A percentile compares a stretch with the other conserved stretches of the same genome.
phyloP scores from a whole-genome alignment of 64 coral and sea anemone species.

The Montipora cactus region DNA sequence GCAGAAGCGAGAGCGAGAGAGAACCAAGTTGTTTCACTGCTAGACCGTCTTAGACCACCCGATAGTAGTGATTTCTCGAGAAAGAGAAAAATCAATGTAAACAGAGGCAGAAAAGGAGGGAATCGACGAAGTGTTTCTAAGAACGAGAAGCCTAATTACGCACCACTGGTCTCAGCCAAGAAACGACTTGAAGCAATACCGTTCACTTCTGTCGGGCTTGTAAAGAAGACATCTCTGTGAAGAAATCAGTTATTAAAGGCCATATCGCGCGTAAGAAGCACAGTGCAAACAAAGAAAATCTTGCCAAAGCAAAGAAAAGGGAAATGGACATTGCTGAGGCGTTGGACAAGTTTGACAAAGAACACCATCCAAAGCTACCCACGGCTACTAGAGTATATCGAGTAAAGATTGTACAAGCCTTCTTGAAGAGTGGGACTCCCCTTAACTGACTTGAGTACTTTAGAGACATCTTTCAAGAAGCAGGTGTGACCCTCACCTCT shows the following conservation, averaged over 20 bases:
- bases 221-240: slow-evolving; percentile 38
- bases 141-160: neutral
- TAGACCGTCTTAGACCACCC: slow-evolving; percentile 7
- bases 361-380: slow-evolving; percentile 55
- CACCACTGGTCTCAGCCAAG: neutral
- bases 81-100: slow-evolving; percentile 9
- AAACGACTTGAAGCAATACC: neutral
- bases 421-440: slow-evolving; percentile 54
- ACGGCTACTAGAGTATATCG: slow-evolving; percentile 36
- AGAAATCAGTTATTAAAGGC: neutral
- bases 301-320: neutral
- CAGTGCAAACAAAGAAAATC: slow-evolving; percentile 40
- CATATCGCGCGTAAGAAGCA: slow-evolving; percentile 18
- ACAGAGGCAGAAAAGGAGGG: neutral
- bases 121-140: neutral
- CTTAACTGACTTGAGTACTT: slow-evolving; percentile 32
- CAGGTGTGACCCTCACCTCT: slow-evolving; percentile 19
- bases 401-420: slow-evolving; percentile 20
- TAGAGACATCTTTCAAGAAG: slow-evolving; percentile 53
- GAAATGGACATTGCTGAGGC: slow-evolving; percentile 29
- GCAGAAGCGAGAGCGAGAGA: slow-evolving; percentile 9
- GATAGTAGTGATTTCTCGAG: slow-evolving; percentile 24
- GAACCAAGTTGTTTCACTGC: slow-evolving; percentile 23
- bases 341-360: slow-evolving; percentile 30
- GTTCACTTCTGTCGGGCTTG: slow-evolving; percentile 24